Evolutionary conservation across 2,113 vertebrate species (phyloP).

Genomic region (Scortum barcoo): DNA sequence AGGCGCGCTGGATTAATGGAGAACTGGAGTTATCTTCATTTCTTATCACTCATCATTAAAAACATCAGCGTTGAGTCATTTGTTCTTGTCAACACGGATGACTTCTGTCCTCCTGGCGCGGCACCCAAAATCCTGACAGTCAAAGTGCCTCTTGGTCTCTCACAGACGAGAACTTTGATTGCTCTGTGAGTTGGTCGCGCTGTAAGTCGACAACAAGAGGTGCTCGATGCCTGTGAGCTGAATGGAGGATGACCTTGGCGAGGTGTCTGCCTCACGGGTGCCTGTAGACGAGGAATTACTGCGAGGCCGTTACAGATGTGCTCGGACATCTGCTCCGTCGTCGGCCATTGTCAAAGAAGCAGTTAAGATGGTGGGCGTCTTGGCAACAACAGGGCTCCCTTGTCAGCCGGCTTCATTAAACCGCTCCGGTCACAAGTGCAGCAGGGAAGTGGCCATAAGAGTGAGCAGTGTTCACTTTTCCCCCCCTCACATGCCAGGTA

Average conservation of each 20-base stretch:
- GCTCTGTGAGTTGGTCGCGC: neutral
- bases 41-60: conserved; percentile 36
- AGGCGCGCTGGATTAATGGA: conserved; percentile 36
- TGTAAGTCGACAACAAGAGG: conserved; percentile 8
- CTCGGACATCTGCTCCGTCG: conserved; percentile 78
- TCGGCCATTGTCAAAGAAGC: conserved; percentile 79
- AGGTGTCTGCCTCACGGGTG: conserved; percentile 61
- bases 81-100: conserved; percentile 1
- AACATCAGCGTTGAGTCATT: conserved; percentile 4
- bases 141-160: neutral
- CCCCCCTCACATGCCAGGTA: conserved; percentile 51
- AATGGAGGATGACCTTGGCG: conserved; percentile 66
- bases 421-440: conserved; percentile 65
- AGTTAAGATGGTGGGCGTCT: conserved; percentile 80
- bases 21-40: conserved; percentile 1
- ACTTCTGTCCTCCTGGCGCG: neutral
- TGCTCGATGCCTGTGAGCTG: conserved; percentile 51
- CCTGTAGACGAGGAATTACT: conserved; percentile 11
- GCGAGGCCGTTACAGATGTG: conserved; percentile 81
- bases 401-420: conserved; percentile 69
- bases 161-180: neutral
- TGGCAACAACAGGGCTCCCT: conserved; percentile 72
- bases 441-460: conserved; percentile 46
- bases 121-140: conserved; percentile 1
- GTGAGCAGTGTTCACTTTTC: conserved; percentile 36